Conservation (phyloP, 2,797 vertebrate genomes). For the Eremophila alpestris region DNA sequence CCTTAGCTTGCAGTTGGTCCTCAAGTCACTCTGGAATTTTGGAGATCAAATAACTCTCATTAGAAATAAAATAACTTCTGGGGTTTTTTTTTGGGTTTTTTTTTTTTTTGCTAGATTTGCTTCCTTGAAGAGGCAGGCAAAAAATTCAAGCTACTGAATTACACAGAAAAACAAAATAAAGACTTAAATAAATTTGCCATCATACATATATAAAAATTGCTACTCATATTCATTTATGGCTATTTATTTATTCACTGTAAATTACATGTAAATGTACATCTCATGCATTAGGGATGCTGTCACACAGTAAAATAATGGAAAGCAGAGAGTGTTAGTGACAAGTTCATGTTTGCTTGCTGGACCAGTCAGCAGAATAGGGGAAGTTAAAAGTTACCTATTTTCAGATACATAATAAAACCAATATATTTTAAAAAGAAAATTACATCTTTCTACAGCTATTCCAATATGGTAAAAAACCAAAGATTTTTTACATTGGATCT, state of each 20-base stretch:
- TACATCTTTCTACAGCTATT: background rate
- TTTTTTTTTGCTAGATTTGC: background rate
- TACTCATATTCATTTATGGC: background rate
- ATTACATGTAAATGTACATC: background rate
- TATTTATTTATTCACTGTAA: background rate
- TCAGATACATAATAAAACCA: background rate
- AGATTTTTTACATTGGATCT: rapidly evolving
- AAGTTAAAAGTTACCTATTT: background rate
- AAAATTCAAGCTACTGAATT: background rate
- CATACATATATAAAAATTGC: background rate
- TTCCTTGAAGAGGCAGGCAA: background rate
- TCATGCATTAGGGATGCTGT: background rate
- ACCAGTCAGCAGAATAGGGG: background rate
- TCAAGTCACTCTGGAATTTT: background rate
- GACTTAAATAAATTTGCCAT: background rate
- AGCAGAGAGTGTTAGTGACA: background rate
- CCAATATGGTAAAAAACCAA: background rate
- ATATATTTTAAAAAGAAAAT: background rate
- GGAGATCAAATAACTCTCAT: background rate
- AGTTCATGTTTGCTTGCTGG: background rate
- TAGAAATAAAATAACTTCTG: background rate
- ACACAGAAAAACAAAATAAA: background rate
- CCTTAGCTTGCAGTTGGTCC: background rate
- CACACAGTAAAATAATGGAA: background rate
- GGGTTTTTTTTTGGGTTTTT: background rate